Evolutionary conservation across 2,888 invertebrate species (phyloP), one percentile per base, ranked within the genome.

Genomic region (Cerceris ruficornis): DNA sequence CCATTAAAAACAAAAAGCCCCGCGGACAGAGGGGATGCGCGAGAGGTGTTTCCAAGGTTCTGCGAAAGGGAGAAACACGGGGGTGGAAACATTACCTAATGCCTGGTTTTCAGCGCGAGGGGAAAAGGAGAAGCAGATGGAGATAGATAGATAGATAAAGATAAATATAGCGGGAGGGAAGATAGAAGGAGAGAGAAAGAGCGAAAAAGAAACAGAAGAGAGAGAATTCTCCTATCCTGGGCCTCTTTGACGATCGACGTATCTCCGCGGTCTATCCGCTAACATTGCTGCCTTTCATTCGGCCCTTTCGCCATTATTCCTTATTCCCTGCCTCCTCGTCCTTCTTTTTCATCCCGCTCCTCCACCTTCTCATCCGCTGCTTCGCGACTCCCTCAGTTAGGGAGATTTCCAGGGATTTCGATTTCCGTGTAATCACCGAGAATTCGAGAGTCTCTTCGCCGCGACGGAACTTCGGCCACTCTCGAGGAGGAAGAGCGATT

Each of bases 381-480:
- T 39, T 52, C 57, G 15, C 17, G 8, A 52, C 17, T 59, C 75
- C 49, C 81, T 75, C 69, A 73, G 75, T 80, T 42, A 42, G 46
- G 13, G 58, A 65, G 68, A 57, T 72, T 75, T 69, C 70, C 62
- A 67, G 62, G 72, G 83, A 60, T 69, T 76, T 81, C 73, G 79
- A 81, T 79, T 74, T 76, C 78, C 78, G 74, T 28, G 69, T 84
- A 79, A 83, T 83, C 77, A 83, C 50, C 82, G 71, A 68, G 71
- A 54, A 74, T 77, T 77, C 75, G 61, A 17, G 64, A 55, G 41
- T 57, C 55, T 61, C 50, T 52, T 6, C 57, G 64, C 39, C 28
- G 17, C 14, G 72, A 14, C 41, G 11, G 61, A 59, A 42, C 59
- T 42, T 59, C n/a, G 49, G 55, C 9, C 17, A 17, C 66, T 46